A percentile compares a stretch with the other conserved stretches of the same genome.
Evolutionary conservation across 2,888 invertebrate genomes (phyloP).

Genomic region (Sarcophaga variegata): DNA sequence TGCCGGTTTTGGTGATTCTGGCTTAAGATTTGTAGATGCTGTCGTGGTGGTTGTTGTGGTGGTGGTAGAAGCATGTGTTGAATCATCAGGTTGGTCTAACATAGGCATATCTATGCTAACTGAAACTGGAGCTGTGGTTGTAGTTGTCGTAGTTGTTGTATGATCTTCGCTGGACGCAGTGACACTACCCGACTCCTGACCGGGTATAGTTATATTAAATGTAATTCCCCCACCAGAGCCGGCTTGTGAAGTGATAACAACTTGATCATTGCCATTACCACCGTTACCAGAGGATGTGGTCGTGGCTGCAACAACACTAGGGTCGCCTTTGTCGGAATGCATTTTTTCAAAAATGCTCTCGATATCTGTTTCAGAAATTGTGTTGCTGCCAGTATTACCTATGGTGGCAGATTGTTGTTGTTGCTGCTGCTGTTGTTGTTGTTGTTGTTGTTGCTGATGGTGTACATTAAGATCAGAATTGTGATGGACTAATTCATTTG

Average conservation of each 20-base stretch:
- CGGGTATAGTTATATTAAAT: constrained; percentile 82
- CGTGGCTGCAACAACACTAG: constrained; percentile 70
- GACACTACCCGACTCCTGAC: constrained; percentile 75
- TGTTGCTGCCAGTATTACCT: constrained; percentile 73
- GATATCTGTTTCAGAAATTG: constrained; percentile 80
- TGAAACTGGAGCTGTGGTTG: constrained; percentile 76
- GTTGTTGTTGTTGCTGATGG: constrained; percentile 58
- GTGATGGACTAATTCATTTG: constrained; percentile 64
- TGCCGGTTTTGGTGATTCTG: constrained; percentile 51
- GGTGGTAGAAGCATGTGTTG: constrained; percentile 71
- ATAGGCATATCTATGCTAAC: constrained; percentile 82
- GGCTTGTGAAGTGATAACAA: constrained; percentile 82
- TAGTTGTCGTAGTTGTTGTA: constrained; percentile 63
- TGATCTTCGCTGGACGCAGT: constrained; percentile 71
- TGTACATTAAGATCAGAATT: constrained; percentile 59
- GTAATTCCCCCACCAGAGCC: constrained; percentile 81
- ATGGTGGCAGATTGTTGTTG: constrained; percentile 55
- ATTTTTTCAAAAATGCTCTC: constrained; percentile 82
- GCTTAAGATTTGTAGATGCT: constrained; percentile 64
- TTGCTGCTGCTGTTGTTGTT: constrained; percentile 59
- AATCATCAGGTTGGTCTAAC: constrained; percentile 80
- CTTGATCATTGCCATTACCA: constrained; percentile 75
- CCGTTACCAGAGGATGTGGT: constrained; percentile 73
- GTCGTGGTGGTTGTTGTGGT: constrained; percentile 71
- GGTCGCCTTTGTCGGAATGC: constrained; percentile 81